Conservation (phyloP, 2,113 vertebrate species). For the Tylochromis polylepis region DNA sequence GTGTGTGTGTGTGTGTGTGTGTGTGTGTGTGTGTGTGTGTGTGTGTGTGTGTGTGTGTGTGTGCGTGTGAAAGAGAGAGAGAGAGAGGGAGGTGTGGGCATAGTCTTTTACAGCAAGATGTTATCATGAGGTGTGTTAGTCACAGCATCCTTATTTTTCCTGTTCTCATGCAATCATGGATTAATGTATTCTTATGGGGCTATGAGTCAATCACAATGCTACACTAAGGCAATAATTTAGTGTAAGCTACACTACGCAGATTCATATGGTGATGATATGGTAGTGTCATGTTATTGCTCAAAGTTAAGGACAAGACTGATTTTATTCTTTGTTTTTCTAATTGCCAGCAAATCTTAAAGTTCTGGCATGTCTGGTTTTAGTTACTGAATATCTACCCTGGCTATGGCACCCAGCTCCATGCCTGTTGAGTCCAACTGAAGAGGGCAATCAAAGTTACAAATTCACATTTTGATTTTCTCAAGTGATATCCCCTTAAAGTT, state of each 20-base stretch:
- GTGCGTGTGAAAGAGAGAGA: neutral
- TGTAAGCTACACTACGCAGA: neutral
- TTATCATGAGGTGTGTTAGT: constrained; percentile 57
- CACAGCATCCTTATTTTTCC: constrained; percentile 35
- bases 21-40: no score
- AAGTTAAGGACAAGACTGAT: neutral
- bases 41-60: no score
- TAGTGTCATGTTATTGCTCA: neutral
- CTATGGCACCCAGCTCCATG: neutral
- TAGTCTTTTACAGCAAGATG: constrained; percentile 30
- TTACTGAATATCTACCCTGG: neutral
- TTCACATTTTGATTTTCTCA: neutral
- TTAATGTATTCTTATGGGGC: neutral
- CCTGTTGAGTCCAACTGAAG: neutral
- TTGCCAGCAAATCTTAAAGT: neutral
- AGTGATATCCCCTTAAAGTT: neutral
- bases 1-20: no score
- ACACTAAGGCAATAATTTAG: neutral
- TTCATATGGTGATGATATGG: neutral
- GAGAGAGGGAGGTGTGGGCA: neutral
- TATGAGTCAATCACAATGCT: neutral
- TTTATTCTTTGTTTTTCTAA: neutral
- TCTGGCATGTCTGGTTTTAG: neutral
- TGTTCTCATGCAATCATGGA: constrained; percentile 23
- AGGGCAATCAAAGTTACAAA: neutral